Base-by-base conservation (phyloP, 2,113 vertebrate genomes). In the Centropristis striata region DNA sequence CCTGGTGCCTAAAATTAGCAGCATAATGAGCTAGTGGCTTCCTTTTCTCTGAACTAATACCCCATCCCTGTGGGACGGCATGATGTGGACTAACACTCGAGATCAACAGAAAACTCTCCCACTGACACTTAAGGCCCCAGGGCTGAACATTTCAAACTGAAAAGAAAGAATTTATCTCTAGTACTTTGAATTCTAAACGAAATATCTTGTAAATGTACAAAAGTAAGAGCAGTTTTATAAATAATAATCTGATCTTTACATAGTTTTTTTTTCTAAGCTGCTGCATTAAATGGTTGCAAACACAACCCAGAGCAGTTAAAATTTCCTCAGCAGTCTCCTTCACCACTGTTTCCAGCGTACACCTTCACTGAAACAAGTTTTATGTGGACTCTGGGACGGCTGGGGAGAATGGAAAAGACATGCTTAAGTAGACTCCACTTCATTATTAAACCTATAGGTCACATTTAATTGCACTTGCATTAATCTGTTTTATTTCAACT, bases 401-500 rank as follows among this genome's bases (percentile, higher is more conserved):
- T 55, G 71, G 11, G 79, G 32, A 92, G 85, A 93, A 88, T 67
- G 74, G 69, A 89, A 87, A 79, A 88, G 90, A 92, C 90, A 86
- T 89, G 91, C 78, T 86, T 82, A 88, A 86, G 89, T 86, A 83
- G 86, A 88, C 84, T 91, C 83, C 80, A 85, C 90, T 90, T 91
- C 80, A 83, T 84, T 85, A 90, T 92, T 88, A 87, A 89, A 92
- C 83, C 91, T 81, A 92, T 91, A 86, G 92, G 90, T 94, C 91
- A 91, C 93, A 87, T 95, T 95, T 95, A 95, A 94, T 94, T 94
- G 93, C 90, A 89, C 85, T 84, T 87, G 85, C 91, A 94, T 95
- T 94, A 94, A 95, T 96, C 93, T 92, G 90, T 93, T 95, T 93
- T 94, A 95, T 96, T 94, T 93, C 90, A 88, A 73, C 95, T 95